Conservation (phyloP, 2,797 vertebrate species). For the Dromococcyx pavoninus region DNA sequence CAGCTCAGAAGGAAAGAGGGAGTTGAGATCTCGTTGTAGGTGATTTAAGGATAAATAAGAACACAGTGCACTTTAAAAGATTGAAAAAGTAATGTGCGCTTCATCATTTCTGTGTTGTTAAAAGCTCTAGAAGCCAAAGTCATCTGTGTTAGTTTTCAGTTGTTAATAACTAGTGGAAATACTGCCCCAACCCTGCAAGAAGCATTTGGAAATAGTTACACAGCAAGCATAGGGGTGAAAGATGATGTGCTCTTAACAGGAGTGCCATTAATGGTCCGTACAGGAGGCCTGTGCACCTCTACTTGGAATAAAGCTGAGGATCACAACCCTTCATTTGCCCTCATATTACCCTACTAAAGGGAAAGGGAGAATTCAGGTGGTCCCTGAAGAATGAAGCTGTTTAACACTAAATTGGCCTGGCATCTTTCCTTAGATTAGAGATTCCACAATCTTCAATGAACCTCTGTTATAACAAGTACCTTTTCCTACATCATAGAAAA, state of each 20-base stretch:
- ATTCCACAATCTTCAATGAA: not conserved
- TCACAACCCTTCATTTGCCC: not conserved
- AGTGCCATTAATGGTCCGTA: accelerated
- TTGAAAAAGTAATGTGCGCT: not conserved
- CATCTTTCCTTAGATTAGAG: not conserved
- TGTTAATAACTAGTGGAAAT: not conserved
- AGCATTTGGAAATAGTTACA: not conserved
- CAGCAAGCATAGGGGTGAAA: not conserved
- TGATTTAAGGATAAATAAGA: not conserved
- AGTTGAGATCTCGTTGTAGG: not conserved
- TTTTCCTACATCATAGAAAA: not conserved
- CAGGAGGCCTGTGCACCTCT: not conserved
- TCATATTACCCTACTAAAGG: not conserved
- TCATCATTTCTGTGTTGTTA: not conserved
- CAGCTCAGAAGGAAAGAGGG: not conserved
- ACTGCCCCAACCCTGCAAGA: not conserved
- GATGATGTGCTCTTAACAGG: not conserved
- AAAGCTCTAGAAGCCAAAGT: not conserved
- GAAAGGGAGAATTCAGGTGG: not conserved
- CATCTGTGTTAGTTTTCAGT: not conserved
- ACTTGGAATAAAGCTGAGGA: not conserved
- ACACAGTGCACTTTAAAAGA: not conserved
- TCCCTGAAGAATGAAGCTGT: not conserved
- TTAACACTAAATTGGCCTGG: not conserved
- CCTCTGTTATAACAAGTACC: not conserved